Evolutionary conservation across 2,888 invertebrate species (phyloP), one percentile per base, ranked within the genome.

Genomic region (Pilophorus perplexus): DNA sequence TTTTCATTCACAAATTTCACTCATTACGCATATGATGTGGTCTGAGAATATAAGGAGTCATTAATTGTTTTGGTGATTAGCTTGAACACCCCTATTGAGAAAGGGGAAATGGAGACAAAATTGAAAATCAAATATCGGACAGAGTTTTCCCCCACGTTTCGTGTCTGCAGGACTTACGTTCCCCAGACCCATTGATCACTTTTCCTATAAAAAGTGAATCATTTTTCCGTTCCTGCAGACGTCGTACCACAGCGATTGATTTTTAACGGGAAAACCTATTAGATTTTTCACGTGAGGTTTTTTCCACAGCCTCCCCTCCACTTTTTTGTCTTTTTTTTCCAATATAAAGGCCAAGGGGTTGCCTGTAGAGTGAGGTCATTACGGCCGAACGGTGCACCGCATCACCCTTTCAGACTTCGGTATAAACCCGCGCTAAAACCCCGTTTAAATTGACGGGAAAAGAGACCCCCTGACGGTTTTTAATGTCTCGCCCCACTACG

Each of bases 161-260:
- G n/a, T 55, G 22, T 37, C 38, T 33, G 33, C 22, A 46, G 14
- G 23, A 46, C 46, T 46, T 14, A 25, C 46, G 46, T 46, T n/a
- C 46, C 25, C 46, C 14, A 46, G 46, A 46, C 46, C 46, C 38
- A 33, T 37, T 59, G 40, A 42, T 42, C n/a, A 27, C 40, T 42
- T 59, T 59, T 59, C 59, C 59, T 44, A 59, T 59, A 59, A 59
- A 59, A 59, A 59, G 42, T 42, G 59, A 42, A 59, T 59, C 59
- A 59, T 59, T 59, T 44, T 42, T 59, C 42, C 59, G 59, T 59
- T 59, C 44, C 38, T 14, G n/a, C 48, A 14, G 46, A 46, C 22
- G 10, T 23, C 23, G 55, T 20, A 55, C 6, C n/a, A n/a, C 23
- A 25, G 23, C 18, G 38, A 55, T 55, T 55, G 55, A 55, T 55